phyloP scores from a whole-genome alignment of 2,888 invertebrate species.

The Himalopsyche kuldschensis region DNA sequence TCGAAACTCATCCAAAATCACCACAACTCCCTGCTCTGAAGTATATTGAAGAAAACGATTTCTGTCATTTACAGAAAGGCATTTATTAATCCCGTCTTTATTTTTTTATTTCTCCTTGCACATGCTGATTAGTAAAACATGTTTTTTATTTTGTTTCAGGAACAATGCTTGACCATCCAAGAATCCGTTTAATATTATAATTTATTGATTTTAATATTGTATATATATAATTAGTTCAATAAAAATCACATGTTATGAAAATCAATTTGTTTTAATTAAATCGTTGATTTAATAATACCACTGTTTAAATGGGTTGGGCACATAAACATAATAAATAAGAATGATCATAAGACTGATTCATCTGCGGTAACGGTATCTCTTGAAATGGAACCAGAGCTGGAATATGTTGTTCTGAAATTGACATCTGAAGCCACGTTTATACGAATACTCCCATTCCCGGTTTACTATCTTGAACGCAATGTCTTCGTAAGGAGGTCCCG shows the following conservation, averaged over 20 bases:
- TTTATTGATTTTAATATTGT: background rate
- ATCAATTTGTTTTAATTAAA: background rate
- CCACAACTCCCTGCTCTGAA: too few relatives aligned
- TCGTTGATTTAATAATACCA: background rate
- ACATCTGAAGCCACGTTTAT: slow-evolving; percentile 96
- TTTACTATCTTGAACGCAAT: slow-evolving; percentile 99
- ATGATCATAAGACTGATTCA: slow-evolving; percentile 45
- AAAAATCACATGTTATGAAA: background rate
- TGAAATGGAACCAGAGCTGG: slow-evolving; percentile 99
- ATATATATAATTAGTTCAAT: background rate
- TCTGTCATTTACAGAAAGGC: too few relatives aligned
- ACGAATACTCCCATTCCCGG: slow-evolving; percentile 99
- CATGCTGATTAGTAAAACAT: background rate
- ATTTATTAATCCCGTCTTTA: too few relatives aligned
- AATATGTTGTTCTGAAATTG: slow-evolving; percentile 99
- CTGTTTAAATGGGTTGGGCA: background rate
- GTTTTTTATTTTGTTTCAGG: background rate
- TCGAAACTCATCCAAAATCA: too few relatives aligned
- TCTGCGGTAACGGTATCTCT: slow-evolving; percentile 92
- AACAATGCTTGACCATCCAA: background rate
- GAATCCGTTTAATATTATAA: background rate
- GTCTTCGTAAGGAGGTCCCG: slow-evolving; percentile 99
- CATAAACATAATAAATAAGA: background rate
- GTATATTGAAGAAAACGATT: too few relatives aligned
- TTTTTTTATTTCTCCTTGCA: too few relatives aligned